Conservation (phyloP, 2,888 invertebrate species). For the Macrosoma leucophasiata region DNA sequence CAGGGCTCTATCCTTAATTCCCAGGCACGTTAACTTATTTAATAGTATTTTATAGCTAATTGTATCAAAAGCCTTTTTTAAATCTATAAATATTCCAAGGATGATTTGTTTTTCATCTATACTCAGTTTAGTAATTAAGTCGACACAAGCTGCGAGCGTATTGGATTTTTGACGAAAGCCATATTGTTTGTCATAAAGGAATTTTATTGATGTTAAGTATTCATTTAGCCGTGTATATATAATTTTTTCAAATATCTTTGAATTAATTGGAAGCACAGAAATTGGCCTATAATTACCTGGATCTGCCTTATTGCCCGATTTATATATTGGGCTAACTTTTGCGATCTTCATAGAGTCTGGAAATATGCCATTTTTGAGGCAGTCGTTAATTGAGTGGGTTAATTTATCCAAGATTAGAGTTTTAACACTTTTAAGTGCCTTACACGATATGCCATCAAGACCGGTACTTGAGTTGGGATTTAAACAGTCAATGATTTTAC, state of each 20-base stretch:
- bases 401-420: slow-evolving; percentile 4
- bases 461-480: slow-evolving; percentile 14
- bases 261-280: slow-evolving; percentile 13
- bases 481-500: slow-evolving; percentile 13
- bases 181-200: slow-evolving; percentile 3
- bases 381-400: slow-evolving; percentile 13
- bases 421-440: slow-evolving; percentile 36
- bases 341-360: slow-evolving; percentile 18
- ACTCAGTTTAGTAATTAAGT: slow-evolving; percentile 5
- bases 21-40: slow-evolving; percentile 2
- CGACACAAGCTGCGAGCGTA: slow-evolving; percentile 2
- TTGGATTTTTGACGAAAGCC: slow-evolving; percentile 3
- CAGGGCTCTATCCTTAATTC: not conserved
- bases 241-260: slow-evolving; percentile 18
- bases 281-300: slow-evolving; percentile 16
- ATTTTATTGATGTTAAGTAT: slow-evolving; percentile 5
- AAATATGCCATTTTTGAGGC: slow-evolving; percentile 13
- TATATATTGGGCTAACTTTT: slow-evolving; percentile 17
- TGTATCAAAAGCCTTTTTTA: too few relatives aligned
- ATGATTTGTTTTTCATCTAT: slow-evolving; percentile 4
- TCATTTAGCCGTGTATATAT: slow-evolving; percentile 4
- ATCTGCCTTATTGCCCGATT: slow-evolving; percentile 13
- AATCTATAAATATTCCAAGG: slow-evolving; percentile 5
- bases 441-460: slow-evolving; percentile 15
- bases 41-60: too few relatives aligned